Base-by-base conservation (phyloP, 2,888 invertebrate species). In the Megalurothrips usitatus region DNA sequence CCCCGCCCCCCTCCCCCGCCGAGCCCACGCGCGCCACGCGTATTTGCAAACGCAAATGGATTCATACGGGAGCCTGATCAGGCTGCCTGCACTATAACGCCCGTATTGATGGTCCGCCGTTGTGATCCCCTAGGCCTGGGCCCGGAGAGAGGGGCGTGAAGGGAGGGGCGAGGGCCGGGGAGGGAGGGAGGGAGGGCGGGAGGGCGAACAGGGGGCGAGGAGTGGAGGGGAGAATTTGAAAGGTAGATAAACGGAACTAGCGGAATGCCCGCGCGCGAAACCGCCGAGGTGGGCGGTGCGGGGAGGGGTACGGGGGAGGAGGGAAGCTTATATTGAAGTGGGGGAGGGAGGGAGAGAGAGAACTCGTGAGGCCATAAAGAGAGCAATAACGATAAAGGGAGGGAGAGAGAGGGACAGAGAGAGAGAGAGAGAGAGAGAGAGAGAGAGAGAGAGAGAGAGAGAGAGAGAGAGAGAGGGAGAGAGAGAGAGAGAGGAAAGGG, bases 171-270 rank as follows among this genome's bases (percentile, higher is more conserved):
- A 12, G 68, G 17, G 58, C 26, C 1, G 68, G 9, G 68, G 23
- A 26, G 68, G 68, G 52, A 52, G 52, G 52, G 52, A 6, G 12
- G 52, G 52, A n/a, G n/a, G n/a, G n/a, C 52, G 26, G 68, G 68
- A 68, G 26, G 68, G 68, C 9, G 1, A 23, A 68, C 26, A 58
- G 58, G 58, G 6, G 58, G 17, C 14, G 68, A 12, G 68, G 17
- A 17, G 68, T 2, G 68, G 9, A 26, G 23, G 68, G 68, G 68
- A 9, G 68, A 75, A 75, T 26, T 75, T 75, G 68, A 75, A 75
- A 75, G 68, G 68, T 75, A 75, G 68, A 75, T 75, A 75, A 75
- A 75, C 68, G 68, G 68, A 75, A 75, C 68, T 75, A 58, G 58
- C 58, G 58, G 17, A 58, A 75, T 75, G 68, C 68, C 17, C 58